Percentiles rank a stretch among this genome's conserved stretches.
These are phyloP conservation scores for Miltochrista miniata DNA, from an alignment of 2,888 invertebrate species.

Conservation along the genomic window DNA sequence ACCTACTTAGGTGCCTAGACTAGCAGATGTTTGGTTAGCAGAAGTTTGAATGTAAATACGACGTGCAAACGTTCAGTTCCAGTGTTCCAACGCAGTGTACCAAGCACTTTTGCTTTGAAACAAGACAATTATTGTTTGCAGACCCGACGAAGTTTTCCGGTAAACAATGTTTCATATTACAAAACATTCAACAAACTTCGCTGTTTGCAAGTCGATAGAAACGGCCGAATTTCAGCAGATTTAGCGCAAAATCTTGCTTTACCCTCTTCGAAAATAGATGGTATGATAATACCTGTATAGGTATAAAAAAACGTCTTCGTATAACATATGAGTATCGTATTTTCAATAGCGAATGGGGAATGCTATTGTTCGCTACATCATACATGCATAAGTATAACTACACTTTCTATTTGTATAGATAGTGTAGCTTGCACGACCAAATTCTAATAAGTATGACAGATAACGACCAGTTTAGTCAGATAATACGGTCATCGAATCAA, in stretches of 20 bases:
- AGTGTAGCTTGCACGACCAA: conserved; percentile 44
- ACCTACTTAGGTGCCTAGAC: neutral
- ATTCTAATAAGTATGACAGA: conserved; percentile 43
- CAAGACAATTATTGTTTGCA: conserved; percentile 52
- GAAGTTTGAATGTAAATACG: conserved; percentile 21
- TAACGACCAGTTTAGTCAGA: conserved; percentile 47
- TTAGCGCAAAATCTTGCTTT: conserved; percentile 8
- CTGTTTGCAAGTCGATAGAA: conserved; percentile 22
- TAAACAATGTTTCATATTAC: conserved; percentile 65
- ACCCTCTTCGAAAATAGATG: neutral
- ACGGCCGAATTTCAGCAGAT: conserved; percentile 23
- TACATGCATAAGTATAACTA: neutral
- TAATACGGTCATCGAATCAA: conserved; percentile 49
- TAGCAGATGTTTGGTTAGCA: conserved; percentile 11
- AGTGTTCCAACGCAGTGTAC: conserved; percentile 19
- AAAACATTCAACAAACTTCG: conserved; percentile 52
- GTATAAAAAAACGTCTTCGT: conserved; percentile 9
- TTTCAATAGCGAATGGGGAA: conserved; percentile 51
- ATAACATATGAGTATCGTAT: conserved; percentile 11
- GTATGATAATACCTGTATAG: conserved; percentile 1
- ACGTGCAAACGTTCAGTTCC: conserved; percentile 13
- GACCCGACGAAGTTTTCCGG: conserved; percentile 56
- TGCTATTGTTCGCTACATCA: conserved; percentile 62
- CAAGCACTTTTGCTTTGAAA: conserved; percentile 46
- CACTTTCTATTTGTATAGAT: conserved; percentile 51